Conservation (phyloP, 2,113 vertebrate species). For the Carassius carassius region DNA sequence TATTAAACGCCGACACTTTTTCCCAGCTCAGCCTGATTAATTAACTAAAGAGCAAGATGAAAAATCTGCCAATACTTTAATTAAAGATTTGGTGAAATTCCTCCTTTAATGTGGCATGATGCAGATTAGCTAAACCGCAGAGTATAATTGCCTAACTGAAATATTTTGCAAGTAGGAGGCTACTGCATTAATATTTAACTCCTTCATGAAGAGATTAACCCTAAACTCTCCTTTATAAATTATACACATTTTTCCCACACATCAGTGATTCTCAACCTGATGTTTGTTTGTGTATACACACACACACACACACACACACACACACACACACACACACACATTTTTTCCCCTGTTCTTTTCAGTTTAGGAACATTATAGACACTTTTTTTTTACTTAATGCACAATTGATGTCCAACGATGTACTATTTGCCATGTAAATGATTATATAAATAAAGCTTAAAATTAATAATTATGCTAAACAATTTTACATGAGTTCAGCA, state of each 20-base stretch:
- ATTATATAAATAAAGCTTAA: too few relatives aligned
- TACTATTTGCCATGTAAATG: too few relatives aligned
- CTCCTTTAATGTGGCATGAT: conserved; percentile 39
- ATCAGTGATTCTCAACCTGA: not conserved
- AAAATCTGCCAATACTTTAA: conserved; percentile 48
- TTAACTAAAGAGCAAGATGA: conserved; percentile 39
- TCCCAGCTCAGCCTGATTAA: conserved; percentile 58
- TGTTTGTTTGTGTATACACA: too few relatives aligned
- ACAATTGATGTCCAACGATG: too few relatives aligned
- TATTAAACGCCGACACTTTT: conserved; percentile 47
- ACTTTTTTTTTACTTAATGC: too few relatives aligned
- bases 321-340: too few relatives aligned
- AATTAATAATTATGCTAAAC: too few relatives aligned
- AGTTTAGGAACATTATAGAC: too few relatives aligned
- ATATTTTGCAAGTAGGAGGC: conserved; percentile 27
- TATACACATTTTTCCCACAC: not conserved
- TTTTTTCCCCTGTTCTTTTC: too few relatives aligned
- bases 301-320: too few relatives aligned
- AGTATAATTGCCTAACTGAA: conserved; percentile 38
- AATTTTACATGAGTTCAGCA: too few relatives aligned
- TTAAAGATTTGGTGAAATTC: conserved; percentile 52
- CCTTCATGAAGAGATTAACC: not conserved
- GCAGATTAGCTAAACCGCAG: conserved; percentile 30
- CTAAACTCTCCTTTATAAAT: not conserved
- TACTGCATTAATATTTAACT: conserved; percentile 7